A percentile compares a stretch with the other conserved stretches of the same genome.
Evolutionary conservation across 1,140 invertebrate species (phyloP).

Genomic region (Panonychus citri): DNA sequence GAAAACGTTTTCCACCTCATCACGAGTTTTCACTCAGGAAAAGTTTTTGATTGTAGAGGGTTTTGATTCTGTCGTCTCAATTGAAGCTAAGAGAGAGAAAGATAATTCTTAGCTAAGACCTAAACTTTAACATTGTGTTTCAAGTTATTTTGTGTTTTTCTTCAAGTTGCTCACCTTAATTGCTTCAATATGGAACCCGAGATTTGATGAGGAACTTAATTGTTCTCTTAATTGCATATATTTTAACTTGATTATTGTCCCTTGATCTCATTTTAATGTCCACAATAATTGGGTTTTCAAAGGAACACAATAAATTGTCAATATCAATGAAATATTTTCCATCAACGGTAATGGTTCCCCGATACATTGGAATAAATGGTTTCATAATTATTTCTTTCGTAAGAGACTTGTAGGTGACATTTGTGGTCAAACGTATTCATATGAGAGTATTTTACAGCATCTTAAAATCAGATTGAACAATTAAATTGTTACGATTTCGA

Average conservation of each 20-base stretch:
- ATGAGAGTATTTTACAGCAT: no score
- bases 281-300: conserved; percentile 72
- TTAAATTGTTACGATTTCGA: no score
- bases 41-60: conserved; percentile 25
- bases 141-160: no score
- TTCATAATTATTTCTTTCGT: conserved; percentile 44
- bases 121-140: no score
- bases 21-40: conserved; percentile 40
- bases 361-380: conserved; percentile 77
- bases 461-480: no score
- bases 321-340: conserved; percentile 64
- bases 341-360: conserved; percentile 48
- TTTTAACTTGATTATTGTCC: conserved; percentile 71
- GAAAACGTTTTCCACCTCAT: conserved; percentile 53
- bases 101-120: no score
- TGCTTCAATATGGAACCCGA: conserved; percentile 88
- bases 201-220: conserved; percentile 67
- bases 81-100: no score
- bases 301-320: conserved; percentile 72
- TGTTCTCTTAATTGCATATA: conserved; percentile 94
- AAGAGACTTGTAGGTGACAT: conserved; percentile 51
- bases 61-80: no score
- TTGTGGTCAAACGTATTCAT: no score
- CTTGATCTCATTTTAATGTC: conserved; percentile 86
- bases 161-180: conserved; percentile 44